Conservation (phyloP, 2,888 invertebrate species). For the Pemphredon lugubris region DNA sequence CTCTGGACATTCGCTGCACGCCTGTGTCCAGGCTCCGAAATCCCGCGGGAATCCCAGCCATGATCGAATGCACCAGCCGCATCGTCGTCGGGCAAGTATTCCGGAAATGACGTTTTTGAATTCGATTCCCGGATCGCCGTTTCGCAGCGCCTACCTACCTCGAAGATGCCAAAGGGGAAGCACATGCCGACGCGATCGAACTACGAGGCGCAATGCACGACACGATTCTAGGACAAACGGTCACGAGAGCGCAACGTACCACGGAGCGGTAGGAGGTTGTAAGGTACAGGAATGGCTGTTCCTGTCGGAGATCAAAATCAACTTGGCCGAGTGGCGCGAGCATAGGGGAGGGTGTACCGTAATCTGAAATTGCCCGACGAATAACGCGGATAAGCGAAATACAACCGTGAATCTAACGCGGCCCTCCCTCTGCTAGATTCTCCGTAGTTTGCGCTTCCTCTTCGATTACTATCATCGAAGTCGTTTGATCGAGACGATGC, state of each 20-base stretch:
- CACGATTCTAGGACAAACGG: conserved; percentile 58
- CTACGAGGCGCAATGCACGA: conserved; percentile 33
- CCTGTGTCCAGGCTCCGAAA: no score
- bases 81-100: not conserved
- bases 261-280: conserved; percentile 6
- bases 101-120: not conserved
- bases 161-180: conserved; percentile 14
- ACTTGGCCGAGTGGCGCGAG: conserved; percentile 25
- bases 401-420: conserved; percentile 23
- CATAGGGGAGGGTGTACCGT: conserved; percentile 13
- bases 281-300: conserved; percentile 44
- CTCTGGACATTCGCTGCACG: no score
- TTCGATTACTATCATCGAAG: not conserved
- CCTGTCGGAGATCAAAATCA: conserved; percentile 54
- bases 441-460: conserved; percentile 5
- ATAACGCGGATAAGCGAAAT: conserved; percentile 35
- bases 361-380: conserved; percentile 35
- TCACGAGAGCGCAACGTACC: conserved; percentile 48
- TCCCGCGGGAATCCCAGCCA: no score
- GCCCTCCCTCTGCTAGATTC: conserved; percentile 1
- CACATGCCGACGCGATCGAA: conserved; percentile 32
- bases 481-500: no score
- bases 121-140: conserved; percentile 23
- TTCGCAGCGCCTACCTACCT: not conserved
- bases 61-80: no score